Evolutionary conservation across 2,888 invertebrate genomes (phyloP), one percentile per base, ranked within the genome.

Genomic region (Siphlonurus alternatus): DNA sequence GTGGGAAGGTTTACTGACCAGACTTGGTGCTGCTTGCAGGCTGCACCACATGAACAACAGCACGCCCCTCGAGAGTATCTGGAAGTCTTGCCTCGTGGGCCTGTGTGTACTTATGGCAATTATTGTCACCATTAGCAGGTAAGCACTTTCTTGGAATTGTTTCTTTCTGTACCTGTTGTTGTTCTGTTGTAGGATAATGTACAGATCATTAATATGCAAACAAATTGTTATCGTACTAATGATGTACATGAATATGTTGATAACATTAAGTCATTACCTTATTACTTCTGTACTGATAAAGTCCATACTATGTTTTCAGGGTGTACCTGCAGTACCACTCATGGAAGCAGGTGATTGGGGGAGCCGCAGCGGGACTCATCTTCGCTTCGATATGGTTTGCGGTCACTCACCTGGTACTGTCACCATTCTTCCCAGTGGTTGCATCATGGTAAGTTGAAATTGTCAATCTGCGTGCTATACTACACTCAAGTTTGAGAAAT

Each of bases 291-390:
- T n/a, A n/a, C n/a, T n/a, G n/a, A n/a, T n/a, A n/a, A n/a, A n/a
- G n/a, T n/a, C n/a, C n/a, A n/a, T n/a, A n/a, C 53, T 65, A 53
- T 72, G 77, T 82, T 72, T 85, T 80, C 73, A 83, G 93, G 72
- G 85, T 93, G 66, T 94, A 94, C 75, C 79, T 94, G 67, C 84
- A 87, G 72, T 94, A 95, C 74, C 94, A 94, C 75, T 87, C 91
- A 54, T 79, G 83, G 70, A 78, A 81, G 53, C 94, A 94, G 79
- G 92, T 94, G 65, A 70, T 89, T 20, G 86, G 87, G 71, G 94
- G 94, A 64, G 83, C 83, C 25, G 67, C 89, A 25, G 78, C 89
- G 66, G 94, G 94, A 61, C 76, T 83, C 65, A 66, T 86, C 65
- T 81, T 88, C 75, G 93, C 89, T 67, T 81, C 84, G 64, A 69